These are phyloP conservation scores for Dilophus febrilis DNA, from an alignment of 2,888 invertebrate genomes.

Conservation along the genomic window DNA sequence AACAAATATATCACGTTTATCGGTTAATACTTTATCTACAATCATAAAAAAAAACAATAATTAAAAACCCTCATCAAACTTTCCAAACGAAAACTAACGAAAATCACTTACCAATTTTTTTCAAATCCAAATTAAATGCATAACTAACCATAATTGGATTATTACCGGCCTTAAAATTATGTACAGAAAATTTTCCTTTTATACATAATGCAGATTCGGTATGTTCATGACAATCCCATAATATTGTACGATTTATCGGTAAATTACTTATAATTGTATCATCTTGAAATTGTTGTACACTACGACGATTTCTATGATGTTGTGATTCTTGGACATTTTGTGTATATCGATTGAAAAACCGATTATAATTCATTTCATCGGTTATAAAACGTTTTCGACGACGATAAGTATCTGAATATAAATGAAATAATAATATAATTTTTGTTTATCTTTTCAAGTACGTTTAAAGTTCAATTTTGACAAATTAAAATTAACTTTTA, in stretches of 20 bases:
- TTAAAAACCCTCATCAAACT: background rate
- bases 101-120: background rate
- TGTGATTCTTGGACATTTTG: background rate
- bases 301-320: slow-evolving; percentile 2
- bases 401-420: background rate
- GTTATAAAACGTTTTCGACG: background rate
- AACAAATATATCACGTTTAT: slow-evolving; percentile 28
- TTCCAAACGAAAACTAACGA: background rate
- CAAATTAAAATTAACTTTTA: background rate
- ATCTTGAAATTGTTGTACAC: slow-evolving; percentile 2
- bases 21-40: slow-evolving; percentile 23
- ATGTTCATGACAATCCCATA: slow-evolving; percentile 25
- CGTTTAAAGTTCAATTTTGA: background rate
- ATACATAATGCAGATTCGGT: slow-evolving; percentile 14
- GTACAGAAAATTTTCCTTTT: background rate
- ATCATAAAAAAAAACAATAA: background rate
- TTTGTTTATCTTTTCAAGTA: no score
- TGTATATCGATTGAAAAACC: slow-evolving; percentile 2
- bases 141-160: background rate
- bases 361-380: background rate
- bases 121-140: slow-evolving; percentile 1
- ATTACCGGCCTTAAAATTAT: background rate
- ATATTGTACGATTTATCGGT: slow-evolving; percentile 28
- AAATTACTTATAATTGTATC: slow-evolving; percentile 11
- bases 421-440: no score